Base-by-base conservation (phyloP, 2,797 vertebrate species). In the Staurois parvus region DNA sequence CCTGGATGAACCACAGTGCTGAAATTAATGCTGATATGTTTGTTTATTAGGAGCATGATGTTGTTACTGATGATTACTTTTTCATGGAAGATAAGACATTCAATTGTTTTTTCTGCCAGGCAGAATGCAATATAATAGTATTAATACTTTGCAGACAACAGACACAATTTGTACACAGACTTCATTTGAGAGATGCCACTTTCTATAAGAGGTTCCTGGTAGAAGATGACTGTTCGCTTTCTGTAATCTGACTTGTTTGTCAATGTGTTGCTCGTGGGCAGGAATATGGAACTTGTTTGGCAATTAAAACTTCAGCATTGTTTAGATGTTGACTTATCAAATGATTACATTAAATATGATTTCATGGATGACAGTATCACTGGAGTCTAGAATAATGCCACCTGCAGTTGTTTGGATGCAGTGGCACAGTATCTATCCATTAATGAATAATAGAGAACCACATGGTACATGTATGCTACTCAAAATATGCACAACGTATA, bases 301-400 rank as follows among this genome's bases (percentile, higher is more conserved):
- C 81, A 87, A 87, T 87, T 87, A 87, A 87, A 87, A 83, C 75
- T 73, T 79, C 85, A 75, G 59, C 69, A 83, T 84, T 76, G 34
- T 75, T 87, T 87, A 87, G 81, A 40, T 48, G 42, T 34, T 74
- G 15, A 72, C 85, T 83, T 30, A 30, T 87, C 81, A 79, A 30
- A 62, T 74, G 70, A 84, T 83, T 79, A 30, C 42, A 87, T 79
- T 79, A 79, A 52, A 75, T 84, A 83, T 87, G 69, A 79, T 79
- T 83, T 40, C 21, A 28, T 42, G 62, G 26, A 72, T 26, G 32
- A 84, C 28, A 42, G 30, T 64, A 13, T 72, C 17, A 66, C 72
- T 48, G 26, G 8, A 48, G 37, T 37, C 52, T 24, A 72, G 64
- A 82, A 76, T 82, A 82, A 52, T 56, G 13, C 30, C 24, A 32